Percentiles rank a stretch among this genome's conserved stretches.
Conservation (phyloP, 2,888 invertebrate genomes). For the Habrosyne pyritoides region DNA sequence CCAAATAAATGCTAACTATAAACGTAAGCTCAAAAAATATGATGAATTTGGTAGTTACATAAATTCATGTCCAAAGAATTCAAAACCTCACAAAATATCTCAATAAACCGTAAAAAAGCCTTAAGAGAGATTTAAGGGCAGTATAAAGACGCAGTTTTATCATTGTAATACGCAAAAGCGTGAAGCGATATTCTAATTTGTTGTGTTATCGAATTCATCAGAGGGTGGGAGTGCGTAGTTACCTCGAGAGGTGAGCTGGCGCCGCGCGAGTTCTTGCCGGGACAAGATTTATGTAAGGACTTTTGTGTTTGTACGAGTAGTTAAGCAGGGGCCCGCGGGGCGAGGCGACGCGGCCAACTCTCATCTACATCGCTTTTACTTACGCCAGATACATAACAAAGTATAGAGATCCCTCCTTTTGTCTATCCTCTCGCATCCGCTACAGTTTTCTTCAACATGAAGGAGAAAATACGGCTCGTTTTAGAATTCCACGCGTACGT, state of each 20-base stretch:
- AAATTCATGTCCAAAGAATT: conserved; percentile 58
- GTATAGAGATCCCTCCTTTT: conserved; percentile 69
- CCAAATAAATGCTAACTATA: too few relatives aligned
- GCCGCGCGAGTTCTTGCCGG: conserved; percentile 65
- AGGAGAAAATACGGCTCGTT: conserved; percentile 69
- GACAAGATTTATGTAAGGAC: conserved; percentile 83
- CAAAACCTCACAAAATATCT: conserved; percentile 58
- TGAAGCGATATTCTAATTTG: conserved; percentile 64
- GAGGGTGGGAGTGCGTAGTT: conserved; percentile 60
- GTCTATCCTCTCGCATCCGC: conserved; percentile 75
- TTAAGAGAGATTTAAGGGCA: conserved; percentile 38
- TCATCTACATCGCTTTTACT: conserved; percentile 79
- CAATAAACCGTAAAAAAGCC: conserved; percentile 54
- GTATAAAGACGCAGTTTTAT: conserved; percentile 59
- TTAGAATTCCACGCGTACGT: conserved; percentile 69
- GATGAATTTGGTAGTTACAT: conserved; percentile 24
- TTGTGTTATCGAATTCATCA: conserved; percentile 72
- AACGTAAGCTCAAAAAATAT: conserved; percentile 18
- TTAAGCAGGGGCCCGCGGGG: conserved; percentile 64
- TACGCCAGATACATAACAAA: conserved; percentile 71
- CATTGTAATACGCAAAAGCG: conserved; percentile 50
- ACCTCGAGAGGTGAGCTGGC: conserved; percentile 68
- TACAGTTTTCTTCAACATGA: conserved; percentile 71
- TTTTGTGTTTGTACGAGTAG: conserved; percentile 81
- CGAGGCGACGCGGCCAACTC: conserved; percentile 40